Evolutionary conservation across 1,140 invertebrate species (phyloP), one percentile per base, ranked within the genome.

Genomic region (Andrena cerasifolii): DNA sequence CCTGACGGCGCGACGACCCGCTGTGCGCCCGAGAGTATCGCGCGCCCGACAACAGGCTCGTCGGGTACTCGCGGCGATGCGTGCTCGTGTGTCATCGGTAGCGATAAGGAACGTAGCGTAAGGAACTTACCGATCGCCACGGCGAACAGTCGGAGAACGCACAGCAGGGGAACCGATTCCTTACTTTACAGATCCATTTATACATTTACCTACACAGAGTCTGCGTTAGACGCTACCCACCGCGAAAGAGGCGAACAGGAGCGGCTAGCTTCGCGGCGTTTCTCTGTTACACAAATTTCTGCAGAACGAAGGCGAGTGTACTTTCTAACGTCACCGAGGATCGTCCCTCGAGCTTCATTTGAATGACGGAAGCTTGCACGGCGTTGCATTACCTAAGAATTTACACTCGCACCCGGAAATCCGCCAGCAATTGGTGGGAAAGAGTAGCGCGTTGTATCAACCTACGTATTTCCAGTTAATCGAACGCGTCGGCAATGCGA

Each of bases 31-130:
- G 63, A 56, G 40, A 43, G 21, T 28, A 5, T 40, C 21, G 18
- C n/a, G 51, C 21, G 10, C 8, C 45, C 3, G 28, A 49, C 10
- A 21, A n/a, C 47, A 62, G 26, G 40, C 49, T 43, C 24, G 21
- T 26, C 18, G 45, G 24, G 47, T 31, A 47, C 24, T n/a, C 53
- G 53, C 43, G 53, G 77, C 83, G 81, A 79, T 75, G 80, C 31
- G 65, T 84, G 74, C 31, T 84, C 56, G 18, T 87, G 85, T 87
- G 85, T 88, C 78, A 80, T 85, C 63, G 61, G 63, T 87, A 87
- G 49, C n/a, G 53, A 24, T 83, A 67, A 63, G 58, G 28, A 49
- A 78, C 21, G 18, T 81, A 78, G 54, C 10, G 51, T 85, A 84
- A 79, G 49, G 78, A 74, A 84, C 80, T 80, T 83, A 75, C 71